These are phyloP conservation scores for Diadumene lineata DNA, from an alignment of 92 coral and sea anemone species.

Conservation along the genomic window DNA sequence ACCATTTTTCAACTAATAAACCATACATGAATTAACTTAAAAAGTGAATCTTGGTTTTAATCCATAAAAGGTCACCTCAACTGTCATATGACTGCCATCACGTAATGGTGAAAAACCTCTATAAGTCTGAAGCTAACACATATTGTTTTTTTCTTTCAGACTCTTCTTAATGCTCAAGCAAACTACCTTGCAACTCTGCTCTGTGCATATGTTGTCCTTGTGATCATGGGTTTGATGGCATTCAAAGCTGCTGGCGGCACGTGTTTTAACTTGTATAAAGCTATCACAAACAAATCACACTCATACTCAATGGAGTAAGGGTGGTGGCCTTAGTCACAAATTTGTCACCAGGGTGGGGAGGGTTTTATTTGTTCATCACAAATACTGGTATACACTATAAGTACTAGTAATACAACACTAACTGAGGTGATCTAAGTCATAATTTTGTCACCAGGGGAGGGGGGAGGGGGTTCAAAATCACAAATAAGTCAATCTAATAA, in stretches of 20 bases:
- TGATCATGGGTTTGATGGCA: constrained; percentile 83
- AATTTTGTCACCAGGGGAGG: not conserved
- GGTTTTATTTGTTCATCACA: no score
- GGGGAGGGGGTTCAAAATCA: not conserved
- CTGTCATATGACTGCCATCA: no score
- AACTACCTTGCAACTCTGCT: constrained; percentile 76
- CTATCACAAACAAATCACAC: constrained; percentile 44
- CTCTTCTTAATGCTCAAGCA: constrained; percentile 70
- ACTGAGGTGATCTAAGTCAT: not conserved
- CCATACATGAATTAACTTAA: no score
- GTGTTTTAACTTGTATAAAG: constrained; percentile 65
- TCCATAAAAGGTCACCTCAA: no score
- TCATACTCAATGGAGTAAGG: not conserved
- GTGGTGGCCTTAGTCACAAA: not conserved
- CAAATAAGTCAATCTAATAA: no score
- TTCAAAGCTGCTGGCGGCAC: constrained; percentile 96
- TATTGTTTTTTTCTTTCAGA: constrained; percentile 41
- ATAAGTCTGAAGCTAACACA: not conserved
- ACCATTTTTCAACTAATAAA: no score
- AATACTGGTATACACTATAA: not conserved
- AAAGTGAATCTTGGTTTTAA: no score
- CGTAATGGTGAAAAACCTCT: no score
- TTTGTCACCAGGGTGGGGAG: constrained; percentile 1
- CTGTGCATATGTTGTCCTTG: constrained; percentile 73
- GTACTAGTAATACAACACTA: no score